Base-by-base conservation (phyloP, 1,140 invertebrate genomes). In the Nephotettix cincticeps region DNA sequence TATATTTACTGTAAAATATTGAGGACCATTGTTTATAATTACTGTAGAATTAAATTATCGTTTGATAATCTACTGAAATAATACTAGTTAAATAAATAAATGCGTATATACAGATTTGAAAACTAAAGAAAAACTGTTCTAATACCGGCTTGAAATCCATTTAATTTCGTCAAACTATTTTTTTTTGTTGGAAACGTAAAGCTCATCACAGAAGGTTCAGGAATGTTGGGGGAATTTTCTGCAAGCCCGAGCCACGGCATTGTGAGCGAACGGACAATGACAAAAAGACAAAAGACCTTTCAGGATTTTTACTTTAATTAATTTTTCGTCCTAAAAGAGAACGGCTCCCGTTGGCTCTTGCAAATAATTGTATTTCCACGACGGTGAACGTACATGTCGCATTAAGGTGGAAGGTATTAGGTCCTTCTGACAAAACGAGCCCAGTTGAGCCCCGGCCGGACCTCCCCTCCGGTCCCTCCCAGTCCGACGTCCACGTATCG, bases 251-350 rank as follows among this genome's bases (percentile, higher is more conserved):
- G 4, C 14, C 23, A 27, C 23, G 14, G n/a, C 9, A 25, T 11
- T 14, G 25, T 14, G n/a, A 6, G 56, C 4, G 13, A 11, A 23
- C 9, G 23, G 4, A 61, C 13, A 21, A 23, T 17, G 47, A 21
- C 6, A 61, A 61, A 61, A 61, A 61, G 56, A 61, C 56, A 61
- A 61, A 61, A 25, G 56, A 61, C 56, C 56, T 61, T 61, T 61
- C 56, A 27, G 56, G 56, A 61, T 61, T 61, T 61, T 61, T 61
- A 61, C 56, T 61, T 61, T 61, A 61, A 61, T 61, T 61, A 61
- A 61, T 61, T 61, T 61, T 61, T 27, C 23, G 56, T 61, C n/a
- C 23, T 23, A 61, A 28, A 51, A 51, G 47, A 51, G 47, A n/a
- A n/a, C 14, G 4, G 47, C 25, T 61, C 6, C 25, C 23, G 23